Evolutionary conservation across 2,888 invertebrate species (phyloP).

Genomic region (Thera britannica): DNA sequence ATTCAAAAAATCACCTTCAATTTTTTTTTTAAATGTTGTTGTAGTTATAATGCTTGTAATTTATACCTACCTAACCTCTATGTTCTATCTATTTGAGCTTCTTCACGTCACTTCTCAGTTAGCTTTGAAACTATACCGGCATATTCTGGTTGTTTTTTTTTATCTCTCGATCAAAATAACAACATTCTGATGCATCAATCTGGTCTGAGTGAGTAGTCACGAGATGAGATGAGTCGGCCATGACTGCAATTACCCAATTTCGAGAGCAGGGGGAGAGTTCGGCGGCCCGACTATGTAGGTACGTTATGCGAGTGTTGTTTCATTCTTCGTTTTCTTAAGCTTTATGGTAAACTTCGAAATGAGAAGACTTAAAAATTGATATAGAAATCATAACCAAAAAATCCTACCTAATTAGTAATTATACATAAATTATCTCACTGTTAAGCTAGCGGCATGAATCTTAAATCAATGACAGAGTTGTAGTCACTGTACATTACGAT

Average conservation of each 20-base stretch:
- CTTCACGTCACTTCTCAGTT: background rate
- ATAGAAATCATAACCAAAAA: no score
- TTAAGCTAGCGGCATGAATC: no score
- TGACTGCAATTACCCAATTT: conserved; percentile 47
- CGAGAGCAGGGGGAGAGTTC: conserved; percentile 37
- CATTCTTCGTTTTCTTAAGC: background rate
- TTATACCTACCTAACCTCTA: no score
- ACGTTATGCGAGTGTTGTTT: background rate
- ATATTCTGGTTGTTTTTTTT: background rate
- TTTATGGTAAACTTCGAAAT: background rate
- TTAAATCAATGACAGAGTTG: no score
- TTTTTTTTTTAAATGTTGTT: no score
- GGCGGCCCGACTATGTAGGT: conserved; percentile 24
- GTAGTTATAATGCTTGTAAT: no score
- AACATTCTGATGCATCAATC: conserved; percentile 12
- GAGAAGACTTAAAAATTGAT: no score
- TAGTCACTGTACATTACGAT: no score
- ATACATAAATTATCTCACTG: no score
- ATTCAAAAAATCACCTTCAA: no score
- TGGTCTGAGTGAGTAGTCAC: conserved; percentile 18
- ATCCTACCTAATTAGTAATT: no score
- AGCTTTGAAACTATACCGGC: background rate
- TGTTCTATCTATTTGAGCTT: background rate
- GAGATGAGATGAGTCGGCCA: conserved; percentile 23
- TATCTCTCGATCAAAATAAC: background rate